Evolutionary conservation across 2,888 invertebrate species (phyloP).

Genomic region (Tetropium fuscum): DNA sequence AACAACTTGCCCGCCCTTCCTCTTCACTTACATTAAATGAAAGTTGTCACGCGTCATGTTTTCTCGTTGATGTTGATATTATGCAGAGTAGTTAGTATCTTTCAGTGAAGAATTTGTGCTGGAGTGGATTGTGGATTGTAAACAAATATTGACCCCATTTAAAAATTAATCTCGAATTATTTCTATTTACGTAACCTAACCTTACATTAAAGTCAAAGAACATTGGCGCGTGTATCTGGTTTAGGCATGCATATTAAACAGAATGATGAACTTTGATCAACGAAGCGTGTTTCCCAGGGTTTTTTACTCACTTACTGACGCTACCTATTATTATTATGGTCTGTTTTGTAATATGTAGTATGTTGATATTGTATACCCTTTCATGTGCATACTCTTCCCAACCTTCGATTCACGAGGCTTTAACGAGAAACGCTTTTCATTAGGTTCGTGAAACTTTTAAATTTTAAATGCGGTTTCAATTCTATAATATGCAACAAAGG

Average conservation of each 20-base stretch:
- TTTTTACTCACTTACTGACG: neutral
- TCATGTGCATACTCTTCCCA: neutral
- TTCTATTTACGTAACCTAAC: constrained; percentile 21
- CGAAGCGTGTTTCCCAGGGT: constrained; percentile 37
- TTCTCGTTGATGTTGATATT: neutral
- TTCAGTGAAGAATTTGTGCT: constrained; percentile 10
- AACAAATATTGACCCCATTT: constrained; percentile 18
- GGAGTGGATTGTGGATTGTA: neutral
- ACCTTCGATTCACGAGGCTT: neutral
- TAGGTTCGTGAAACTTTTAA: constrained; percentile 2
- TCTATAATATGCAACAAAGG: constrained; percentile 28
- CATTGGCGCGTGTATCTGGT: constrained; percentile 12
- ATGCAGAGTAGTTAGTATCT: neutral
- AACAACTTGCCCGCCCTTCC: neutral
- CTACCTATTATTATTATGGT: constrained; percentile 1
- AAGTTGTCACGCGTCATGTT: constrained; percentile 1
- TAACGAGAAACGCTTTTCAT: constrained; percentile 7
- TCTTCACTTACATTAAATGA: neutral
- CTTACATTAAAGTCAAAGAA: neutral
- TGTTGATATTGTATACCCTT: constrained; percentile 11
- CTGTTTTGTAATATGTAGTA: constrained; percentile 4
- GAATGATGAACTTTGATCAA: constrained; percentile 42
- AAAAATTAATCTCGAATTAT: constrained; percentile 21
- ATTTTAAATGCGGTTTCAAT: constrained; percentile 13
- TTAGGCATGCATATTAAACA: constrained; percentile 24